Base-by-base conservation (phyloP, 2,888 invertebrate genomes). In the Cosmopolites sordidus region DNA sequence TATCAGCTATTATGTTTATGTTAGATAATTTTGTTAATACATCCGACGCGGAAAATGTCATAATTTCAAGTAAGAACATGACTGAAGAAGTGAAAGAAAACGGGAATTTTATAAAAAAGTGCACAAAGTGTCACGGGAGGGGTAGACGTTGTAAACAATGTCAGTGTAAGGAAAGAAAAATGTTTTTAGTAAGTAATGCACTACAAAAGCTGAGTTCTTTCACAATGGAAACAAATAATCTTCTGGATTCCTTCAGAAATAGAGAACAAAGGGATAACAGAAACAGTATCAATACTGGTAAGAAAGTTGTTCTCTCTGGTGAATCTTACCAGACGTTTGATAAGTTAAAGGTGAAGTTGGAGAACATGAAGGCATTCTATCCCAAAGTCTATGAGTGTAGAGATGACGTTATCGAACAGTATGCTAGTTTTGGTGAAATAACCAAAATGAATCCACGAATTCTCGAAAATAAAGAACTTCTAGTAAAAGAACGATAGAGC, bases 311-410 rank as follows among this genome's bases (percentile, higher is more conserved):
- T 29, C 41, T 58, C 15, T 22, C 58, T 3, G 42, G 42, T 17
- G 11, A 48, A 11, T 51, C 60, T 2, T 11, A 56, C 16, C 37
- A 56, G 6, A 60, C 58, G 6, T 61, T 64, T 16, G 15, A 48
- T 43, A 60, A 51, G 39, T 42, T 64, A 18, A 60, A 58, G 22
- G 48, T 47, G 33, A 64, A 60, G 48, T 42, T 62, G 40, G 54
- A 56, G 9, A 62, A 62, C 44, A 62, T 62, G 12, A 60, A 53
- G 51, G 46, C 43, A 37, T 62, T 62, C 49, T 64, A 62, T 56
- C 62, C 64, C n/a, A 42, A 52, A 39, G 40, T 64, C 12, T 64
- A 60, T 39, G 57, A 56, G 38, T 55, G 56, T 14, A 42, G 51
- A n/a, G 50, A 43, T 9, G 43, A 47, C 29, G 42, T 58, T 47